Evolutionary conservation across 2,888 invertebrate species (phyloP).

Genomic region (Exocentrus adspersus): DNA sequence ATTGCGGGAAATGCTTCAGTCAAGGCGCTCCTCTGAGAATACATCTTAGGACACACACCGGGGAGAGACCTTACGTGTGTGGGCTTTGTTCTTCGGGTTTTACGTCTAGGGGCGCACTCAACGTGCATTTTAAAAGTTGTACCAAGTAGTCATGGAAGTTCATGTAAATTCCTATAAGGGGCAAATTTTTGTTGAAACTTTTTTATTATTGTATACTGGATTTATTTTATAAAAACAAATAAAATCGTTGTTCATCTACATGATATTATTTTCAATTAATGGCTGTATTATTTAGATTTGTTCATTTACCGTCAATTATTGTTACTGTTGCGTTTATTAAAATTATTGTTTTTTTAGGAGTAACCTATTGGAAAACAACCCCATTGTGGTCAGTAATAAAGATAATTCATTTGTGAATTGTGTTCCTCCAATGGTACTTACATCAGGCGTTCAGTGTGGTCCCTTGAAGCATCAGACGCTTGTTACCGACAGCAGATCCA

Average conservation of each 20-base stretch:
- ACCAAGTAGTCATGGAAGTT: slow-evolving; percentile 26
- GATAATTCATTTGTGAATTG: no score
- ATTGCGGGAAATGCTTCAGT: slow-evolving; percentile 58
- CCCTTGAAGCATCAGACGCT: neutral
- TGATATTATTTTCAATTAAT: no score
- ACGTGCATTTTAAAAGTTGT: slow-evolving; percentile 64
- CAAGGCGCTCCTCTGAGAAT: slow-evolving; percentile 54
- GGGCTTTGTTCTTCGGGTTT: slow-evolving; percentile 68
- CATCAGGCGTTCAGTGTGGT: no score
- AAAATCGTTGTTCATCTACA: no score
- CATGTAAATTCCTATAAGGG: no score
- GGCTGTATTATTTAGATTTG: no score
- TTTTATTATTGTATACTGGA: neutral
- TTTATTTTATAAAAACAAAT: neutral
- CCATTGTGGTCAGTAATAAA: no score
- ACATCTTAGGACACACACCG: slow-evolving; percentile 55
- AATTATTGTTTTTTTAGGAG: neutral
- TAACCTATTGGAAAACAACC: neutral
- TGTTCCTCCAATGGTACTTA: no score
- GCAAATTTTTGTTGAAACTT: no score
- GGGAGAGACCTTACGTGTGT: slow-evolving; percentile 63
- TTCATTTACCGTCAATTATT: no score
- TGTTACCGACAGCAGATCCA: no score
- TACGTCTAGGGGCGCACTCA: slow-evolving; percentile 67
- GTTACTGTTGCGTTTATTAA: no score